Evolutionary conservation across 2,113 vertebrate species (phyloP).

Genomic region (Carollia perspicillata): DNA sequence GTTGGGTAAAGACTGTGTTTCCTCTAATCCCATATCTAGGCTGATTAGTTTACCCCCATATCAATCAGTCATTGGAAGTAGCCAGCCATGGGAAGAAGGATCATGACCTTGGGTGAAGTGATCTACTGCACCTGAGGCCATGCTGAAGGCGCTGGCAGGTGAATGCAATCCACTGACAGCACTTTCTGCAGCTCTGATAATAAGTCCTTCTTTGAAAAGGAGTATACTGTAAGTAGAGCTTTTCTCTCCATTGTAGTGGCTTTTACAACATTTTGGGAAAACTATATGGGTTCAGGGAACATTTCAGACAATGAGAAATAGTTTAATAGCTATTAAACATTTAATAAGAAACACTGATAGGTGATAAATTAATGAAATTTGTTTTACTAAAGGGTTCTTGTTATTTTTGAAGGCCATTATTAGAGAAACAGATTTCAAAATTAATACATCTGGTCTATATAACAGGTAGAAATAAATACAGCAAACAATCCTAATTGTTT

Average conservation of each 20-base stretch:
- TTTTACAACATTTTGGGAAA: not conserved
- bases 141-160: not conserved
- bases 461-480: not conserved
- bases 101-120: not conserved
- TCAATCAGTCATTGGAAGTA: not conserved
- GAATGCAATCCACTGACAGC: not conserved
- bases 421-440: not conserved
- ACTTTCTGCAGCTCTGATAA: not conserved
- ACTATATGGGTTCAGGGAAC: not conserved
- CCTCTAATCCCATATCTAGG: not conserved
- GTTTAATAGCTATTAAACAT: not conserved
- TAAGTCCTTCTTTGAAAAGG: not conserved
- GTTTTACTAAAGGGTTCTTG: not conserved
- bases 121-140: not conserved
- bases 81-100: not conserved
- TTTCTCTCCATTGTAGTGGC: not conserved
- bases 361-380: not conserved
- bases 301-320: not conserved
- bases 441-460: not conserved
- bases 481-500: not conserved
- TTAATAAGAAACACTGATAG: not conserved
- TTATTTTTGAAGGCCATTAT: not conserved
- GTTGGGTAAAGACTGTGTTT: not conserved
- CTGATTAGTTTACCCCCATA: not conserved
- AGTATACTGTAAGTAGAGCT: not conserved